A percentile compares a stretch with the other conserved stretches of the same genome.
These are phyloP conservation scores for Lasiurus borealis DNA, from an alignment of 2,113 vertebrate species.

Conservation along the genomic window DNA sequence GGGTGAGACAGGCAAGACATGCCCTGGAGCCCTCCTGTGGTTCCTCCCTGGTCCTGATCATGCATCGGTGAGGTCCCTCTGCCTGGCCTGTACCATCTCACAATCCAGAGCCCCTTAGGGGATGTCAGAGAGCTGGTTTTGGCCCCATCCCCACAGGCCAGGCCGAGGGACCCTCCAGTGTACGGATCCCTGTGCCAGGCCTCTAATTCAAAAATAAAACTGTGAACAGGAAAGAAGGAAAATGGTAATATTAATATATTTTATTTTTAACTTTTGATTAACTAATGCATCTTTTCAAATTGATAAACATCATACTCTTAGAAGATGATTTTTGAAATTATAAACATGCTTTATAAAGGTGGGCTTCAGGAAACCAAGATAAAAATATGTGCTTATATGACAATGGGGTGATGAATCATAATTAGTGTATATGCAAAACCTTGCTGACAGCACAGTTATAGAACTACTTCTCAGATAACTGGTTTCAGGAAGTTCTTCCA, in stretches of 20 bases:
- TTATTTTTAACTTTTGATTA: conserved; percentile 49
- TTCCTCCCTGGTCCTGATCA: no score
- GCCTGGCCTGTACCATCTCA: no score
- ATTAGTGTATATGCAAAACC: not conserved
- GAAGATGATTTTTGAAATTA: not conserved
- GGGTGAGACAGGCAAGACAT: no score
- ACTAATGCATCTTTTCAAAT: not conserved
- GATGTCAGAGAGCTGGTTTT: no score
- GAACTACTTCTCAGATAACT: not conserved
- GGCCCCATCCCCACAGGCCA: no score
- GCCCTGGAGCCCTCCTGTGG: no score
- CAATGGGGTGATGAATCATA: not conserved
- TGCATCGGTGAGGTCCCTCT: no score
- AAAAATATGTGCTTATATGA: not conserved
- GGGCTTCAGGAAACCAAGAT: not conserved
- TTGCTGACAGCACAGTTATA: not conserved
- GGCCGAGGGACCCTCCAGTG: no score
- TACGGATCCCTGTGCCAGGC: no score
- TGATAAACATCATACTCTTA: not conserved
- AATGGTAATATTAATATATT: not conserved
- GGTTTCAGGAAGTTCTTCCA: not conserved
- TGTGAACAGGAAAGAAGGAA: not conserved
- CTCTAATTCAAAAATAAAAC: conserved; percentile 30
- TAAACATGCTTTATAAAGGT: conserved; percentile 16
- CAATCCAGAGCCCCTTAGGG: no score